Conservation (phyloP, 1,140 invertebrate genomes). For the Tachypleus tridentatus region DNA sequence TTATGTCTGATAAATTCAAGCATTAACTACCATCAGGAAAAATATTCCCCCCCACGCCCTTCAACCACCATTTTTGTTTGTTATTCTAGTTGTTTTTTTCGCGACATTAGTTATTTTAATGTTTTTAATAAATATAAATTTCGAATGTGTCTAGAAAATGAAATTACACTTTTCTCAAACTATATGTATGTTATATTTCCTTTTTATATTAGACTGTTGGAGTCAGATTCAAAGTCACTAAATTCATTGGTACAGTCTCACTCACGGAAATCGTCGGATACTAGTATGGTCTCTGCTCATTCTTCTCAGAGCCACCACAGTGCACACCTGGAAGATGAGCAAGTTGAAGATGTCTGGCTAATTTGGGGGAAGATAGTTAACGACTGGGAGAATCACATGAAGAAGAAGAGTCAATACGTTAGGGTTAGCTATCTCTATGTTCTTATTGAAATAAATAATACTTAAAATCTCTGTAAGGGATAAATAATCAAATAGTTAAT, state of each 20-base stretch:
- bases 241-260: slow-evolving; percentile 66
- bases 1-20: too few species aligned
- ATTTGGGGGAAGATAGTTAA: slow-evolving; percentile 82
- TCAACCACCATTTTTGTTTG: too few species aligned
- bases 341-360: slow-evolving; percentile 77
- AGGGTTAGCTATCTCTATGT: slow-evolving; percentile 38
- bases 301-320: slow-evolving; percentile 46
- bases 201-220: slow-evolving; percentile 57
- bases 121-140: too few species aligned
- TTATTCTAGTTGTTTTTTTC: too few species aligned
- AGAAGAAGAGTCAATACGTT: slow-evolving; percentile 70
- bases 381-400: slow-evolving; percentile 84
- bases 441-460: too few species aligned
- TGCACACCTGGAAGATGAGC: slow-evolving; percentile 37
- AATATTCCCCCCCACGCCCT: too few species aligned
- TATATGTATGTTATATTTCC: neutral
- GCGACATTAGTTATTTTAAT: too few species aligned
- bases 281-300: slow-evolving; percentile 31
- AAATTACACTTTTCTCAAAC: too few species aligned
- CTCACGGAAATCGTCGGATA: slow-evolving; percentile 44
- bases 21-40: too few species aligned
- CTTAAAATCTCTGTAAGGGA: too few species aligned
- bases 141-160: too few species aligned
- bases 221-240: slow-evolving; percentile 83
- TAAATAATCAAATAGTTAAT: too few species aligned